A percentile compares a stretch with the other conserved stretches of the same genome.
These are phyloP conservation scores for Leptinotarsa lineolata DNA, from an alignment of 1,140 invertebrate species.

Conservation along the genomic window DNA sequence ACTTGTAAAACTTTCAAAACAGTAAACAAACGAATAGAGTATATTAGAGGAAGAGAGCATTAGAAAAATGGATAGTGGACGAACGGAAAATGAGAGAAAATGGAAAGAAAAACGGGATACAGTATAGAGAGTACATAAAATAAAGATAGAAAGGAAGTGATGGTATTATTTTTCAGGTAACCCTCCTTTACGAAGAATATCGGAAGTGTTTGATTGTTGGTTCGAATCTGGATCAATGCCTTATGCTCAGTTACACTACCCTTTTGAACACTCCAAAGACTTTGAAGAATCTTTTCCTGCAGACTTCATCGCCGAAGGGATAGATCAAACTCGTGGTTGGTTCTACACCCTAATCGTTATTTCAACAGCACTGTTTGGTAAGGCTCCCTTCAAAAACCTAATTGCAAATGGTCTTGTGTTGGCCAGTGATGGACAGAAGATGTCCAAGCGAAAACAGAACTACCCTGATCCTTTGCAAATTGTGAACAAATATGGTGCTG, in stretches of 20 bases:
- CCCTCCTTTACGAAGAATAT: conserved; percentile 80
- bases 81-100: too few relatives aligned
- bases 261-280: conserved; percentile 88
- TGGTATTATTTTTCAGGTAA: conserved; percentile 50
- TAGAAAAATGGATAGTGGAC: too few relatives aligned
- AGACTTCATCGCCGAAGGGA: conserved; percentile 98
- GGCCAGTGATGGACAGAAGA: conserved; percentile 96
- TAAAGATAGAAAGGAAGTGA: too few relatives aligned
- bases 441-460: conserved; percentile 99
- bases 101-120: too few relatives aligned
- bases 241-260: conserved; percentile 96
- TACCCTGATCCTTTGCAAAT: conserved; percentile 96
- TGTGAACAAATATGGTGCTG: conserved; percentile 93
- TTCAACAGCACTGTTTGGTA: conserved; percentile 94
- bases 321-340: conserved; percentile 97
- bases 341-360: conserved; percentile 98
- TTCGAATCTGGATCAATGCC: conserved; percentile 99
- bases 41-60: too few relatives aligned
- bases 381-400: conserved; percentile 97
- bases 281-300: conserved; percentile 98
- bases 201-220: conserved; percentile 99
- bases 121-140: too few relatives aligned
- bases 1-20: too few relatives aligned
- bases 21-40: too few relatives aligned
- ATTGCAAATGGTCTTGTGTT: conserved; percentile 95